phyloP scores from a whole-genome alignment of 2,113 vertebrate genomes.

The Neolamprologus toae region DNA sequence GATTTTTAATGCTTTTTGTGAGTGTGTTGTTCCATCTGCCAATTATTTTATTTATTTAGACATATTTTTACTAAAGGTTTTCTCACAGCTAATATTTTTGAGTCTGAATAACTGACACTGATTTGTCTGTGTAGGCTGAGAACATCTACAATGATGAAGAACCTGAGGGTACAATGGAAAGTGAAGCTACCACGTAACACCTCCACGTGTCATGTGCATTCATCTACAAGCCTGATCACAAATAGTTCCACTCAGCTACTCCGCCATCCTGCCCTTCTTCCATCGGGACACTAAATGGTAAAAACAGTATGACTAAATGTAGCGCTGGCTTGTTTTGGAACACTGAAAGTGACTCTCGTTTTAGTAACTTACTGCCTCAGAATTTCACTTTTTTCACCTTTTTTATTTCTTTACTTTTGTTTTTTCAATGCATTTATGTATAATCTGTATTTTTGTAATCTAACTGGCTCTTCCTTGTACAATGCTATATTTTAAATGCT shows the following conservation, averaged over 20 bases:
- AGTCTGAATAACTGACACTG: background rate
- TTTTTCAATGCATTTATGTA: background rate
- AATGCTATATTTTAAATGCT: background rate
- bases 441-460: conserved; percentile 25
- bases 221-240: background rate
- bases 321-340: background rate
- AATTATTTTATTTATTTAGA: background rate
- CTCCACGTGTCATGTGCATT: background rate
- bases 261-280: background rate
- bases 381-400: background rate
- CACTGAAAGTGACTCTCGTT: background rate
- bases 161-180: conserved; percentile 75
- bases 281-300: background rate
- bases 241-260: background rate
- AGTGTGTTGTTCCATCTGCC: background rate
- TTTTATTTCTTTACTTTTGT: background rate
- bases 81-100: background rate
- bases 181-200: conserved; percentile 74
- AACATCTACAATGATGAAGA: conserved; percentile 96
- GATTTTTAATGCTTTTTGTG: background rate
- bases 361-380: background rate
- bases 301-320: background rate
- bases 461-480: background rate
- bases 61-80: background rate
- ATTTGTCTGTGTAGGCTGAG: conserved; percentile 78